Evolutionary conservation across 2,113 vertebrate species (phyloP), one percentile per base, ranked within the genome.

Genomic region (Hemichromis elongatus): DNA sequence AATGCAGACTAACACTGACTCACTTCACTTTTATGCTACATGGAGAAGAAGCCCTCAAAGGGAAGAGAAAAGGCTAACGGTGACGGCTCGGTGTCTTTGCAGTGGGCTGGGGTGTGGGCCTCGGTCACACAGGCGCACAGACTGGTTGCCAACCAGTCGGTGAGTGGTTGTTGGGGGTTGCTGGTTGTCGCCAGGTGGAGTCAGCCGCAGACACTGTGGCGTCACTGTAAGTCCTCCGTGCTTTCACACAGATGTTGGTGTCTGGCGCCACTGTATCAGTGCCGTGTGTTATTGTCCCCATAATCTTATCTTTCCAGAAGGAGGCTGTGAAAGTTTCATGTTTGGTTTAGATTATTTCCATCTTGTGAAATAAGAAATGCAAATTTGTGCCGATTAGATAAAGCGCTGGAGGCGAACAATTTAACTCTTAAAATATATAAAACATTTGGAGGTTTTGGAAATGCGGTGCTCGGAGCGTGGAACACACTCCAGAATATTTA

Each of bases 241-340:
- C 59, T 35, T 63, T 63, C 35, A 63, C 0, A 35, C 0, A 11
- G 0, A 0, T 4, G 54, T 56, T 56, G 7, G 54, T 14, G 59
- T 37, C 30, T 33, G 59, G 42, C 24, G 16, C 24, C 68, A 28
- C 14, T 16, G 24, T 73, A 28, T 73, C 42, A 47, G 40, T 11
- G 6, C 4, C 6, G 2, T 3, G 47, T 50, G 9, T 10, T 4
- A 6, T 19, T 6, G 35, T 9, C 24, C 66, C 11, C 8, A 30
- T 30, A 50, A 50, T 19, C 16, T 14, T 19, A 18, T 73, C 68
- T 47, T 28, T 50, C 4, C 24, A 47, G 40, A 9, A 9, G 0
- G 14, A 50, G 68, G 24, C 42, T 50, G 68, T 30, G 68, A 50
- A 73, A 30, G 42, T 50, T 10, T 73, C 24, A 0, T 1, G 42